Evolutionary conservation across 2,113 vertebrate genomes (phyloP).

Genomic region (Rhinopomastus cyanomelas): DNA sequence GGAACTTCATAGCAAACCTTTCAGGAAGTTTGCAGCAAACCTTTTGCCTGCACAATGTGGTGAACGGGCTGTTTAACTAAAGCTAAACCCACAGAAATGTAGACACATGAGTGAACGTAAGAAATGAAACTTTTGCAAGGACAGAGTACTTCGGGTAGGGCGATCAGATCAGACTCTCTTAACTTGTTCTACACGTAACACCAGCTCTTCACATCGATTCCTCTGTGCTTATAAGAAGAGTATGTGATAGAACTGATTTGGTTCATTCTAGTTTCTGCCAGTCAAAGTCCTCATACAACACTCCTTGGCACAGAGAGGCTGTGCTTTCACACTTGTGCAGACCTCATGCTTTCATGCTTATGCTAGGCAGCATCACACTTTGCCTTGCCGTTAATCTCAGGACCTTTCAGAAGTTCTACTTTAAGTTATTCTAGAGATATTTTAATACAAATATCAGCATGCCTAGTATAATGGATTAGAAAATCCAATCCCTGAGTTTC

Average conservation of each 20-base stretch:
- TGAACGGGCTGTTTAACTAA: not conserved
- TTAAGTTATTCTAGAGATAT: constrained; percentile 26
- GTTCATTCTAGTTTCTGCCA: constrained; percentile 26
- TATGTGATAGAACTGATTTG: not conserved
- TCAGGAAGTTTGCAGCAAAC: not conserved
- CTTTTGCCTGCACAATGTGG: rapidly evolving
- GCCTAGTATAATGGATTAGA: not conserved
- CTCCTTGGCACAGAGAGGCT: not conserved
- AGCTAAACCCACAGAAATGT: not conserved
- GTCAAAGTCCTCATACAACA: not conserved
- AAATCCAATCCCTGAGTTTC: not conserved
- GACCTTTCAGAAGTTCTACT: constrained; percentile 12
- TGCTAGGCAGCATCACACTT: constrained; percentile 13
- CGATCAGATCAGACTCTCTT: not conserved
- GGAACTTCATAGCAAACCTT: not conserved
- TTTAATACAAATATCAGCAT: not conserved
- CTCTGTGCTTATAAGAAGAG: not conserved
- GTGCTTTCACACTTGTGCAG: not conserved
- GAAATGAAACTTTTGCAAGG: not conserved
- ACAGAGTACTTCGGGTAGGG: not conserved
- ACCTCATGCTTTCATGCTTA: too few species aligned
- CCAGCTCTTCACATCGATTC: not conserved
- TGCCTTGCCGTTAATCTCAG: constrained; percentile 25
- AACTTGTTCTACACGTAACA: not conserved
- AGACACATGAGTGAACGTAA: not conserved